Percentiles rank a stretch among this genome's conserved stretches.
Conservation (phyloP, 2,888 invertebrate genomes). For the Cheilosia grossa region DNA sequence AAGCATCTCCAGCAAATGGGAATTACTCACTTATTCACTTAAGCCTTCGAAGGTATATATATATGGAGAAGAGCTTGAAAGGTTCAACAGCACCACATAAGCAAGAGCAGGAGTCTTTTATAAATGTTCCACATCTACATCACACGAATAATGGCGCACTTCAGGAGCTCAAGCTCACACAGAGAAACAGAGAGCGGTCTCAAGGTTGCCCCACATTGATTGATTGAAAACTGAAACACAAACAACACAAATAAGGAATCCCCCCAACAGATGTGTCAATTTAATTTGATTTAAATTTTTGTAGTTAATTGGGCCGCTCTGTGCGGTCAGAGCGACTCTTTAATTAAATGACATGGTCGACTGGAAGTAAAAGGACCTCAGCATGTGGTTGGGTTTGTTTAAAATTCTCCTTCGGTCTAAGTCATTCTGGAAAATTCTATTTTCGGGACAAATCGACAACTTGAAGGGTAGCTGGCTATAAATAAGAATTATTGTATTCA, state of each 20-base stretch:
- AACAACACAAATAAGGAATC: too few species aligned
- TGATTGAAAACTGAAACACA: too few species aligned
- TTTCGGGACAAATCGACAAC: not conserved
- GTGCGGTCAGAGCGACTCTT: constrained; percentile 19
- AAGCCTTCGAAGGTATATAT: constrained; percentile 45
- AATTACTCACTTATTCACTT: constrained; percentile 72
- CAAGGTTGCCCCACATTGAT: constrained; percentile 56
- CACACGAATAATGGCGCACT: constrained; percentile 55
- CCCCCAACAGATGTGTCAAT: constrained; percentile 23
- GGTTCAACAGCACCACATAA: constrained; percentile 24
- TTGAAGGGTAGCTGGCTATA: not conserved
- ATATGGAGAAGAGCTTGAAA: constrained; percentile 40
- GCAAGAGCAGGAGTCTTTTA: constrained; percentile 17
- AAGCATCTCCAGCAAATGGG: constrained; percentile 60
- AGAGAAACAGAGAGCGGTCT: constrained; percentile 3
- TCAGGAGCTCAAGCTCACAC: constrained; percentile 11
- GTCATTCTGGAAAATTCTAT: not conserved
- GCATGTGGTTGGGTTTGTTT: constrained; percentile 7
- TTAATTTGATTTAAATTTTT: constrained; percentile 31
- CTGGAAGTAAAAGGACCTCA: constrained; percentile 43
- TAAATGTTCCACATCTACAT: not conserved
- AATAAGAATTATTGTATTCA: constrained; percentile 27
- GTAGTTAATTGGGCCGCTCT: constrained; percentile 40
- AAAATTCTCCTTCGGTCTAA: not conserved
- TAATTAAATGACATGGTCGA: constrained; percentile 36